These are phyloP conservation scores for Mesocentrotus franciscanus DNA, from an alignment of 53 echinoderm and acorn worm genomes.

Conservation along the genomic window DNA sequence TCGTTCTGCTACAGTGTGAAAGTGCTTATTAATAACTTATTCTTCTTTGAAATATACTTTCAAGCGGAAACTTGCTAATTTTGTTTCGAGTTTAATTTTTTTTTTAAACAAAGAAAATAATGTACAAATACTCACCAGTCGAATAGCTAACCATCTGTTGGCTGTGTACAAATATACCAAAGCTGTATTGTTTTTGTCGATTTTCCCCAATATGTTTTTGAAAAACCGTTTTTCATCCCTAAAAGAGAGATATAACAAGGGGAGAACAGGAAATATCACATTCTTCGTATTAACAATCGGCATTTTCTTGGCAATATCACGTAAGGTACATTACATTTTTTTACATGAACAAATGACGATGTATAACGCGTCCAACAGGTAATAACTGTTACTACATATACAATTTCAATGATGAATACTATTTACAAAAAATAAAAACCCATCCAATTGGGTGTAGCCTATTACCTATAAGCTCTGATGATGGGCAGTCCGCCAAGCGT, in stretches of 20 bases:
- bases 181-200: constrained; percentile 79
- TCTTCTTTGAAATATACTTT: not conserved
- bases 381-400: no score
- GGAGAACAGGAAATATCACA: not conserved
- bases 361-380: no score
- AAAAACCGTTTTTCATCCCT: constrained; percentile 74
- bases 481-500: constrained; percentile 85
- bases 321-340: no score
- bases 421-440: no score
- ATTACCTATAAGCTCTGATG: constrained; percentile 86
- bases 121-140: constrained; percentile 68
- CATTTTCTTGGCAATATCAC: no score
- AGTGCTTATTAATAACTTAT: not conserved
- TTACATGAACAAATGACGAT: no score
- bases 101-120: not conserved
- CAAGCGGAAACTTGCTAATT: no score
- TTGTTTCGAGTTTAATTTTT: no score
- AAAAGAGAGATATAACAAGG: not conserved
- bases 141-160: constrained; percentile 75
- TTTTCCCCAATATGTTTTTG: constrained; percentile 66
- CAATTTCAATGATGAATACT: no score
- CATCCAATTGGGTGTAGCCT: no score
- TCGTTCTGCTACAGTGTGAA: no score
- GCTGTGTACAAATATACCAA: constrained; percentile 76
- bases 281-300: no score